phyloP scores from a whole-genome alignment of 2,113 vertebrate species.

The Neogale vison region DNA sequence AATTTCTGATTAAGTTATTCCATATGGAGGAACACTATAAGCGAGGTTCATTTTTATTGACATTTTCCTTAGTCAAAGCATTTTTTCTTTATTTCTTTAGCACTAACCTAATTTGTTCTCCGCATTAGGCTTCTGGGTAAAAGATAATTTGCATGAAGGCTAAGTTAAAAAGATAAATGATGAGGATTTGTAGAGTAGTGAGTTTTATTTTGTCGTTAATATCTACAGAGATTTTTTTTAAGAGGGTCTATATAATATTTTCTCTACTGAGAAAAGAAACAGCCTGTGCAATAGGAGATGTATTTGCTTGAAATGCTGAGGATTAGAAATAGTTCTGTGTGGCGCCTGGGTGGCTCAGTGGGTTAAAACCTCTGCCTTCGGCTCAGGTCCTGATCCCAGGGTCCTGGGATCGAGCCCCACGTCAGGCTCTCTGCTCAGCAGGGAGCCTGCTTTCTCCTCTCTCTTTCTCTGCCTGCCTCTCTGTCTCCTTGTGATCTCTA shows the following conservation, averaged over 20 bases:
- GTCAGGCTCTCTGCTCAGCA: too few species aligned
- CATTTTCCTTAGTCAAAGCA: background rate
- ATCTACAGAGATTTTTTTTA: background rate
- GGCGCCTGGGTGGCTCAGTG: too few species aligned
- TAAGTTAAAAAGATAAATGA: background rate
- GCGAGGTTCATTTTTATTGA: background rate
- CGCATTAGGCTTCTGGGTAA: background rate
- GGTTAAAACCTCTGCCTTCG: too few species aligned
- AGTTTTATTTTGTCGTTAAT: background rate
- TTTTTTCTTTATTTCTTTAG: background rate
- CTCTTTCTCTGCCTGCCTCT: too few species aligned
- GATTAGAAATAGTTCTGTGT: constrained; percentile 33
- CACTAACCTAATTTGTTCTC: background rate
- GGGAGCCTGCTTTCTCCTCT: too few species aligned
- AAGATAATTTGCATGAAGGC: background rate
- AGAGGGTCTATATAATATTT: background rate
- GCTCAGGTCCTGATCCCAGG: too few species aligned
- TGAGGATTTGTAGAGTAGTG: background rate
- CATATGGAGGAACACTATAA: background rate
- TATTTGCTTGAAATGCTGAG: background rate
- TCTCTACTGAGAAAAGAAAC: background rate
- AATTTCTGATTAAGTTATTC: background rate
- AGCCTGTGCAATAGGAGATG: background rate
- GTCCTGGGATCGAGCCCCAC: too few species aligned
- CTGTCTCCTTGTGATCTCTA: too few species aligned